A percentile compares a stretch with the other conserved stretches of the same genome.
Conservation (phyloP, 1,140 invertebrate species). For the Apolygus lucorum region DNA sequence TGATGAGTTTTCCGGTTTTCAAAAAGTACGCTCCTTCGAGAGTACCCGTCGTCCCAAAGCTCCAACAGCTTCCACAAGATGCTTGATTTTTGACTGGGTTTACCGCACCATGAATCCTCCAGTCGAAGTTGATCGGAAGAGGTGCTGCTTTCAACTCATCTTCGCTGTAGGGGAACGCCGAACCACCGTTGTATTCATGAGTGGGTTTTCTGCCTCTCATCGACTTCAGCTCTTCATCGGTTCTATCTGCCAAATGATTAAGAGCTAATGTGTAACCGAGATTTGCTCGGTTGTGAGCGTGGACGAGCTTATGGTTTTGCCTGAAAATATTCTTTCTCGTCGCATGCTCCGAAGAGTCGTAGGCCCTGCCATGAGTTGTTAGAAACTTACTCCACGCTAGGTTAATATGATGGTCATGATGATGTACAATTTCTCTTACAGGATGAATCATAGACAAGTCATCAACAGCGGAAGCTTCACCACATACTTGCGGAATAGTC, state of each 20-base stretch:
- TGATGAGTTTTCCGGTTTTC: slow-evolving; percentile 59
- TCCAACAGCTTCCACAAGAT: slow-evolving; percentile 95
- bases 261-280: slow-evolving; percentile 64
- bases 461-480: slow-evolving; percentile 62
- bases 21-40: slow-evolving; percentile 87
- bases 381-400: slow-evolving; percentile 71
- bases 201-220: slow-evolving; percentile 57
- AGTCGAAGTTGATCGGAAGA: slow-evolving; percentile 69
- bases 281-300: slow-evolving; percentile 72
- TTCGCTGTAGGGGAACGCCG: slow-evolving; percentile 61
- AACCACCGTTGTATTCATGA: slow-evolving; percentile 59
- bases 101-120: slow-evolving; percentile 85
- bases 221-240: slow-evolving; percentile 64
- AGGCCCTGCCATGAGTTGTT: slow-evolving; percentile 60
- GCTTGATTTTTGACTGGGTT: slow-evolving; percentile 94
- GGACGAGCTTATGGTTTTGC: slow-evolving; percentile 80
- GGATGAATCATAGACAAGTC: slow-evolving; percentile 88
- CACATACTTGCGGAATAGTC: slow-evolving; percentile 59
- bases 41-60: slow-evolving; percentile 88
- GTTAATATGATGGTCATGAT: slow-evolving; percentile 61
- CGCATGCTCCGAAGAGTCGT: slow-evolving; percentile 54
- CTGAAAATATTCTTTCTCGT: slow-evolving; percentile 70
- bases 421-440: slow-evolving; percentile 81
- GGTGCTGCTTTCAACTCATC: slow-evolving; percentile 34
- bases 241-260: slow-evolving; percentile 83